Conservation (phyloP, 2,888 invertebrate species). For the Acanthosepion esculentum region DNA sequence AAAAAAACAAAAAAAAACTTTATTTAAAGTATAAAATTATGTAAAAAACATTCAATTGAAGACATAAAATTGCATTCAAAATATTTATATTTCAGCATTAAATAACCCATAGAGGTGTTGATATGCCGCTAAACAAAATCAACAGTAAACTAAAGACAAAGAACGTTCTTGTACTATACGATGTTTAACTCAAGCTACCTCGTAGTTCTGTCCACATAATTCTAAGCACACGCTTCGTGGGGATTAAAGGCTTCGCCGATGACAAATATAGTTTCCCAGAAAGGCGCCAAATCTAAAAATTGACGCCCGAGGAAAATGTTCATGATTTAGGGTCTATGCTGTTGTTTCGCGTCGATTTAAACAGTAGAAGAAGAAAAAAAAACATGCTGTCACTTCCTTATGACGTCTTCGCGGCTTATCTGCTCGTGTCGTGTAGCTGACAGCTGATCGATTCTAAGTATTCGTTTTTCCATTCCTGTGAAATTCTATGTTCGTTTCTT, state of each 20-base stretch:
- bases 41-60: too few relatives aligned
- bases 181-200: not conserved
- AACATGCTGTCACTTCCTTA: not conserved
- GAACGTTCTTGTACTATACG: too few relatives aligned
- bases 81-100: too few relatives aligned
- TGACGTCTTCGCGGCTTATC: not conserved
- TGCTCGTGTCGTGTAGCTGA: not conserved
- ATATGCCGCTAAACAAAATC: too few relatives aligned
- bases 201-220: not conserved
- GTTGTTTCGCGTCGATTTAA: not conserved
- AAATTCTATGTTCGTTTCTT: not conserved
- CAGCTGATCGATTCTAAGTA: not conserved
- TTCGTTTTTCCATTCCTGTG: not conserved
- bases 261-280: not conserved
- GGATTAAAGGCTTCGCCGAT: not conserved
- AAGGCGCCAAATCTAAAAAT: not conserved
- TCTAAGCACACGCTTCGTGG: not conserved
- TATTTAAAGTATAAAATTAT: too few relatives aligned
- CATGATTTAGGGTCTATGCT: not conserved
- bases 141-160: too few relatives aligned
- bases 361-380: not conserved
- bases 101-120: too few relatives aligned
- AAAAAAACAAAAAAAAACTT: too few relatives aligned
- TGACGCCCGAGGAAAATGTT: not conserved
- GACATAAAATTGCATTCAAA: too few relatives aligned